phyloP scores from a whole-genome alignment of 2,888 invertebrate species.

The Tipula helvola region DNA sequence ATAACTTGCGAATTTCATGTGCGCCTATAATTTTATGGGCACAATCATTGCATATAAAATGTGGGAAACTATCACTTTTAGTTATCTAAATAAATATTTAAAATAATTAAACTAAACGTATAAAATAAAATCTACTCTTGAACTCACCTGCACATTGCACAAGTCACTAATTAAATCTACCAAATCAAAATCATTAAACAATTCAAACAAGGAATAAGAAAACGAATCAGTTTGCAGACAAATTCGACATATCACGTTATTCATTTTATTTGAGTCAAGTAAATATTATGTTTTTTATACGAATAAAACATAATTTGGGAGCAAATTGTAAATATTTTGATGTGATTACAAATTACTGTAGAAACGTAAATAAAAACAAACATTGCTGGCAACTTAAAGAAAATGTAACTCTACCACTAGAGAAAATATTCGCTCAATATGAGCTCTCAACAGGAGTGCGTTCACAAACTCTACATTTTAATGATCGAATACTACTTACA shows the following conservation, averaged over 20 bases:
- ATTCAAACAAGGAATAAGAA: slow-evolving; percentile 12
- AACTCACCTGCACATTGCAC: neutral
- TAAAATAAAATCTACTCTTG: neutral
- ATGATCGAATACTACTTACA: neutral
- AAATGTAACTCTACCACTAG: neutral
- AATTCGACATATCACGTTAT: neutral
- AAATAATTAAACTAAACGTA: neutral
- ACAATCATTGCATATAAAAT: slow-evolving; percentile 12
- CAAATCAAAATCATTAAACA: slow-evolving; percentile 12
- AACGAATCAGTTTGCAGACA: neutral
- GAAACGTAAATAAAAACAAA: neutral
- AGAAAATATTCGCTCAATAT: no score
- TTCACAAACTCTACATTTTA: no score
- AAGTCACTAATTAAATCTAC: neutral
- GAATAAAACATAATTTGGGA: neutral
- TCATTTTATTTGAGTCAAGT: neutral
- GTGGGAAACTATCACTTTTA: slow-evolving; percentile 9
- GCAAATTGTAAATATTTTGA: neutral
- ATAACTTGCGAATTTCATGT: slow-evolving; percentile 11
- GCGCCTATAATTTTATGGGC: slow-evolving; percentile 11
- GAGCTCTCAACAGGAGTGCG: no score
- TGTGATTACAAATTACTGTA: neutral
- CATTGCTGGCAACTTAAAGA: neutral
- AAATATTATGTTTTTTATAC: no score
- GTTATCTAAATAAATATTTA: slow-evolving; percentile 7